Evolutionary conservation across 2,888 invertebrate genomes (phyloP).

Genomic region (Drosophila kambysellisi): DNA sequence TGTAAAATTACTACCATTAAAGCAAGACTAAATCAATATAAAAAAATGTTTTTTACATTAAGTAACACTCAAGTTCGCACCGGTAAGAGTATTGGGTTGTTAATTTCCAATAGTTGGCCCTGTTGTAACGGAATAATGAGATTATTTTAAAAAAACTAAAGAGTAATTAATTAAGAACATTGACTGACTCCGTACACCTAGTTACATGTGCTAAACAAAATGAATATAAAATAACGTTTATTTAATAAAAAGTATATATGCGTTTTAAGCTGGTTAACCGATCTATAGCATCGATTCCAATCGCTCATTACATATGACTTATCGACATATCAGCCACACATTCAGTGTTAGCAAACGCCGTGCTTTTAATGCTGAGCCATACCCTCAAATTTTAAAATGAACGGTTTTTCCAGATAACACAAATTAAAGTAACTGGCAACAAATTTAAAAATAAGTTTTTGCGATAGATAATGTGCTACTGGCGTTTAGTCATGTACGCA

Average conservation of each 20-base stretch:
- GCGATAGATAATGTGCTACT: conserved; percentile 6
- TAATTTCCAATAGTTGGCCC: background rate
- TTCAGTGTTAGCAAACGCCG: conserved; percentile 13
- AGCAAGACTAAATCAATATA: background rate
- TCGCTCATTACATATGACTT: background rate
- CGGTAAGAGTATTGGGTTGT: background rate
- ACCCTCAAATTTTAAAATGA: conserved; percentile 3
- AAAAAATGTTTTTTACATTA: background rate
- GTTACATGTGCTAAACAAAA: background rate
- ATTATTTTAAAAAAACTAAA: background rate
- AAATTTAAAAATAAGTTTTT: background rate
- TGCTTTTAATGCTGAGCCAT: background rate
- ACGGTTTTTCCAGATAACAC: background rate
- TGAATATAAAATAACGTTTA: background rate
- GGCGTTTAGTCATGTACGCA: conserved; percentile 3
- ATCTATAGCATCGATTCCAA: conserved; percentile 5
- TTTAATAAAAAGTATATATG: background rate
- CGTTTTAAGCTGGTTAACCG: background rate
- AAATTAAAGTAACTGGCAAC: background rate
- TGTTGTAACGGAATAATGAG: background rate
- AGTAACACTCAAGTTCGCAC: background rate
- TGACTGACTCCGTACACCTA: background rate
- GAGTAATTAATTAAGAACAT: background rate
- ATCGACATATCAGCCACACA: background rate
- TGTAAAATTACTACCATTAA: background rate